phyloP scores from a whole-genome alignment of 1,140 invertebrate species.

The Drosophila gunungcola region DNA sequence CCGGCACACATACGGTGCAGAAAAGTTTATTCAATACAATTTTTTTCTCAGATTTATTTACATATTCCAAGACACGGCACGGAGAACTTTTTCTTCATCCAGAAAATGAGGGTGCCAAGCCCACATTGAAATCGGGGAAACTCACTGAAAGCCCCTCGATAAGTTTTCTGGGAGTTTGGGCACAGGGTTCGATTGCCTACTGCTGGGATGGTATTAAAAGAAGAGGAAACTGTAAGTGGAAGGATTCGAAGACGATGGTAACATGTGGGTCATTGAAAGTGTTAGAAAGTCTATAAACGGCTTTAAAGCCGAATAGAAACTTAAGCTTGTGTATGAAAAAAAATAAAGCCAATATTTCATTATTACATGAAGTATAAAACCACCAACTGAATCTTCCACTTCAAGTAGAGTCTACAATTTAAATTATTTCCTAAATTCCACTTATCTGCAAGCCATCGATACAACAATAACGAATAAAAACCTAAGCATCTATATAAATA shows the following conservation, averaged over 20 bases:
- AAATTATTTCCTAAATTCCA: slow-evolving; percentile 8
- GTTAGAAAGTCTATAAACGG: too few species aligned
- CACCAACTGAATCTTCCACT: background rate
- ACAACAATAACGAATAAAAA: background rate
- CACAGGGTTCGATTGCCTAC: background rate
- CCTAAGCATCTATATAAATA: background rate
- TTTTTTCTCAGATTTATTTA: slow-evolving; percentile 71
- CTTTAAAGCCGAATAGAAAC: too few species aligned
- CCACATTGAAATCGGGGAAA: slow-evolving; percentile 14
- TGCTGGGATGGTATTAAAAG: background rate
- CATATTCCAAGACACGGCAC: slow-evolving; percentile 67
- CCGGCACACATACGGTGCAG: slow-evolving; percentile 24
- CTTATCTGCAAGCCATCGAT: slow-evolving; percentile 2
- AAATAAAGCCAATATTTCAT: background rate
- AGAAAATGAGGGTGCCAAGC: slow-evolving; percentile 16
- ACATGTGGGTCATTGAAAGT: too few species aligned
- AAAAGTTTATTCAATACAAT: slow-evolving; percentile 70
- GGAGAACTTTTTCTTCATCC: slow-evolving; percentile 53
- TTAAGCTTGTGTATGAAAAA: too few species aligned
- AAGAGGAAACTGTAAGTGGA: background rate
- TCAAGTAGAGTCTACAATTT: slow-evolving; percentile 9
- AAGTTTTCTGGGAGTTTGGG: slow-evolving; percentile 23
- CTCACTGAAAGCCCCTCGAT: slow-evolving; percentile 17
- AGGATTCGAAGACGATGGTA: background rate
- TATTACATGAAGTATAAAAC: background rate